Evolutionary conservation across 2,888 invertebrate species (phyloP).

Genomic region (Limnephilus marmoratus): DNA sequence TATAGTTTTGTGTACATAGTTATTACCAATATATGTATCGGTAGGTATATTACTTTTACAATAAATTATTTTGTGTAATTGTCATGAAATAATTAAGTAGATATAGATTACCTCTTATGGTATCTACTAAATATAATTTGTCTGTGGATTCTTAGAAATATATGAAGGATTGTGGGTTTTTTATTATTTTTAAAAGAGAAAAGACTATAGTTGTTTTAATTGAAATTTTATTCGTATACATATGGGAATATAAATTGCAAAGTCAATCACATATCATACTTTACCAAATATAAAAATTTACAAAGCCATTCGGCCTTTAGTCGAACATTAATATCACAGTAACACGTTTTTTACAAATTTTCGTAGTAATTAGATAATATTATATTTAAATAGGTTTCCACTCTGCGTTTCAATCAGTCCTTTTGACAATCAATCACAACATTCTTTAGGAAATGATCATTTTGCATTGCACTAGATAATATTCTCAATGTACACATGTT

Average conservation of each 20-base stretch:
- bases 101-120: neutral
- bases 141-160: neutral
- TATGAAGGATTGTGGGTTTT: neutral
- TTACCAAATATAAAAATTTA: slow-evolving; percentile 53
- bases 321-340: slow-evolving; percentile 60
- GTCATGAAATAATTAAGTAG: neutral
- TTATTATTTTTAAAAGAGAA: neutral
- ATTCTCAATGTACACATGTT: slow-evolving; percentile 46
- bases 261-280: slow-evolving; percentile 49
- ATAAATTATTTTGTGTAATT: neutral
- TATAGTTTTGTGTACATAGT: no score
- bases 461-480: slow-evolving; percentile 48
- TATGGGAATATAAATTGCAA: slow-evolving; percentile 53
- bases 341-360: slow-evolving; percentile 47
- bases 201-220: slow-evolving; percentile 15
- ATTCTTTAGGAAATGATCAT: slow-evolving; percentile 37
- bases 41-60: no score
- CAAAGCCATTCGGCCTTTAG: slow-evolving; percentile 56
- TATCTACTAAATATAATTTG: neutral
- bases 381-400: slow-evolving; percentile 40
- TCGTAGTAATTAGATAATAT: slow-evolving; percentile 34
- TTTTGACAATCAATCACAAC: slow-evolving; percentile 41
- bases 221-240: slow-evolving; percentile 57
- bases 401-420: slow-evolving; percentile 28
- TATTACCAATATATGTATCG: no score